Base-by-base conservation (phyloP, 2,888 invertebrate genomes). In the Drosophila koepferae region DNA sequence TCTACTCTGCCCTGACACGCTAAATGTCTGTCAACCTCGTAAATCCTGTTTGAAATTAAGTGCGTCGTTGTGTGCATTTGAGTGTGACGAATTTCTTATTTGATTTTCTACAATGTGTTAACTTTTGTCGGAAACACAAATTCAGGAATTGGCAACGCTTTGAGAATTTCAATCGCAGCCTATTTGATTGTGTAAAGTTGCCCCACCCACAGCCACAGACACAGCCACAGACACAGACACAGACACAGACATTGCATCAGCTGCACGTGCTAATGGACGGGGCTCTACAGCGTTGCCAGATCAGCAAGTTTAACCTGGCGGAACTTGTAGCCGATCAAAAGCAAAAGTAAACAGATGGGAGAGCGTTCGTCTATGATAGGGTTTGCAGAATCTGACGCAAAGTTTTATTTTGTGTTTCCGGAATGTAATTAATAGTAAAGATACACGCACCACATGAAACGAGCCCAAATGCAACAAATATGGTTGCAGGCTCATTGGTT, bases 401-500 rank as follows among this genome's bases (percentile, higher is more conserved):
- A 5, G 89, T 85, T 69, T 89, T 91, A 12, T 85, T 85, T 62
- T 84, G 86, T 1, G 95, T 95, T 86, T 95, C 95, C 3, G 91
- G 91, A 6, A 91, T 94, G 2, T 95, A 69, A 72, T 95, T 94
- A 90, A 94, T 94, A 41, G 96, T 95, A 81, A 96, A 96, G 2
- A 95, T 67, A 38, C 94, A 94, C 0, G 95, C 96, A 0, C 95
- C 2, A 0, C 94, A 83, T 86, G 95, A 95, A 36, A 96, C 93
- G 0, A 92, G 94, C 0, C 95, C 94, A 88, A 96, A 97, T 56
- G 96, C 91, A 94, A 95, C 96, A 91, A 96, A 97, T 18, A 96
- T 95, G 51, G 94, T 94, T n/a, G 95, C 95, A 0, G 94, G 84
- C 0, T 95, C 95, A 10, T n/a, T 0, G 12, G 96, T 94, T 0